phyloP scores from a whole-genome alignment of 2,888 invertebrate species.

The Caenorhabditis uteleia region DNA sequence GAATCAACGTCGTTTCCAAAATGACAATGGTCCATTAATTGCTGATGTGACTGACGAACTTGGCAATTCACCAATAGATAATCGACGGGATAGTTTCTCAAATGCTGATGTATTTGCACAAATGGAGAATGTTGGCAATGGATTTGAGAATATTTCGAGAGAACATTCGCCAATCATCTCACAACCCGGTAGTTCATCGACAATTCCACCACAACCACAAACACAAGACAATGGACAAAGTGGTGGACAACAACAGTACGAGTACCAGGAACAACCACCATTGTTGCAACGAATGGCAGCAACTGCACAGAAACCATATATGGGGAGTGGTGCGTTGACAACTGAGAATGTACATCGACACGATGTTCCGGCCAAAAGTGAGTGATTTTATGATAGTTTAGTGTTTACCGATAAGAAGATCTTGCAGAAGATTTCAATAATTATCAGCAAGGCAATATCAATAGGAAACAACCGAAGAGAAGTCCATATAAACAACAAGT shows the following conservation, averaged over 20 bases:
- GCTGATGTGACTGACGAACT: constrained; percentile 39
- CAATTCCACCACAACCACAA: background rate
- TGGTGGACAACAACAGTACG: background rate
- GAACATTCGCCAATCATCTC: constrained; percentile 20
- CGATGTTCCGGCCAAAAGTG: no score
- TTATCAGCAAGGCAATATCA: background rate
- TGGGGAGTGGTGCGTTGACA: constrained; percentile 33
- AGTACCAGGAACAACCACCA: background rate
- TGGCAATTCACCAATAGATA: constrained; percentile 23
- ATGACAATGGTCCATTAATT: constrained; percentile 31
- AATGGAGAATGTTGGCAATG: no score
- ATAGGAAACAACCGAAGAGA: constrained; percentile 7
- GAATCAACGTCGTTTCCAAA: constrained; percentile 9
- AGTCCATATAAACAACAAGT: background rate
- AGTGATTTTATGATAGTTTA: no score
- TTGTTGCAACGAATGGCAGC: background rate
- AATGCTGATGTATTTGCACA: constrained; percentile 4
- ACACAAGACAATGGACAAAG: background rate
- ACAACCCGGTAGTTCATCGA: constrained; percentile 6
- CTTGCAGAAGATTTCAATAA: background rate
- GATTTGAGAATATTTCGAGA: no score
- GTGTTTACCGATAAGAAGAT: background rate
- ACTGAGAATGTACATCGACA: constrained; percentile 18
- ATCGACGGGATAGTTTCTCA: background rate
- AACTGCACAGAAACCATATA: constrained; percentile 9